Base-by-base conservation (phyloP, 2,113 vertebrate species). In the Fukomys damarensis region DNA sequence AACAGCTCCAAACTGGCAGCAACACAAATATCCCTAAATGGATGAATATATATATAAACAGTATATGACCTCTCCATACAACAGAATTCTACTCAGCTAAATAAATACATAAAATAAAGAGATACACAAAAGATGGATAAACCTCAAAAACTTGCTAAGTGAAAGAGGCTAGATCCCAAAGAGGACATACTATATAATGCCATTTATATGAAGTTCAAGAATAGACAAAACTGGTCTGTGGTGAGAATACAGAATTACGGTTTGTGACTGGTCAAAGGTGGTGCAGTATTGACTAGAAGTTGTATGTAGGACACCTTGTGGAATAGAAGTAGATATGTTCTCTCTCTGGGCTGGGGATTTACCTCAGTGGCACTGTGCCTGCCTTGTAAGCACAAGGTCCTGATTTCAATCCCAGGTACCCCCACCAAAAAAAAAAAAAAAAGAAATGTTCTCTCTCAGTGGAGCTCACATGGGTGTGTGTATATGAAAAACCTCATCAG, bases 191-290 rank as follows among this genome's bases (percentile, higher is more conserved):
- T 12, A 35, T 81, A 46, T 0, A 2, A 70, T 66, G 61, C 22
- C 66, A 88, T 81, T 97, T 85, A 59, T 70, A 59, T 54, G 66
- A 91, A 59, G 28, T 70, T 94, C 83, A 94, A 86, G 46, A 94
- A 41, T 26, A 93, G 46, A 9, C 7, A 68, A 95, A 93, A 90
- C 0, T 4, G 80, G 56, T 81, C 54, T 76, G 12, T 63, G 43
- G 52, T 61, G 43, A 41, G 24, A 92, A 92, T 49, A 35, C 56
- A 93, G 76, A 84, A 54, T 90, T 79, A 61, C 11, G 52, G 10
- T 90, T 95, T 66, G 12, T 54, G 86, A 68, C 8, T 9, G 38
- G 38, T 70, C 3, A 28, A 46, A 58, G 22, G 38, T 13, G 16
- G n/a, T 3, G 5, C 19, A 9, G n/a, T 46, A 46, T 14, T 79